A percentile compares a stretch with the other conserved stretches of the same genome.
Evolutionary conservation across 2,888 invertebrate species (phyloP).

Genomic region (Bombylius discolor): DNA sequence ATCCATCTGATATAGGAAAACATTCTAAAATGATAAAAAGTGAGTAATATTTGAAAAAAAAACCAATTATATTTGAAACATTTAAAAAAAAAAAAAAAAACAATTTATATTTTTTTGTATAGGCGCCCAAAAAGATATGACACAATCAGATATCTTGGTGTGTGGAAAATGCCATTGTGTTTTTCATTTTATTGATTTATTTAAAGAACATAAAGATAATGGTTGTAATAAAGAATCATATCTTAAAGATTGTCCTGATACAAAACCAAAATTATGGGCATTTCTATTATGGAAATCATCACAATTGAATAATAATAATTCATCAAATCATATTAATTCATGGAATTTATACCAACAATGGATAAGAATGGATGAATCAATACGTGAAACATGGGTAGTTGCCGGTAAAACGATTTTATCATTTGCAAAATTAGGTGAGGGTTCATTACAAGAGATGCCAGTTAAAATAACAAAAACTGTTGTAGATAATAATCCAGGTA

Average conservation of each 20-base stretch:
- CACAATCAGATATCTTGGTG: slow-evolving; percentile 61
- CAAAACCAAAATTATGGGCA: slow-evolving; percentile 74
- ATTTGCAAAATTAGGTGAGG: slow-evolving; percentile 47
- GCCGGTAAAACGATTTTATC: slow-evolving; percentile 66
- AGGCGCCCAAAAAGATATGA: slow-evolving; percentile 68
- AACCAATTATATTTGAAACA: neutral
- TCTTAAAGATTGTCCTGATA: slow-evolving; percentile 52
- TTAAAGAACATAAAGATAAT: slow-evolving; percentile 54
- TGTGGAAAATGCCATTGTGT: slow-evolving; percentile 74
- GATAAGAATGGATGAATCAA: slow-evolving; percentile 63
- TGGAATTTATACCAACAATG: slow-evolving; percentile 75
- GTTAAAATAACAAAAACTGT: slow-evolving; percentile 38
- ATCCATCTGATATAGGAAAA: slow-evolving; percentile 50
- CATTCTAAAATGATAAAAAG: slow-evolving; percentile 50
- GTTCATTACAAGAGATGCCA: slow-evolving; percentile 36
- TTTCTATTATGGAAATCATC: slow-evolving; percentile 68
- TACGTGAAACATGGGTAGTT: slow-evolving; percentile 65
- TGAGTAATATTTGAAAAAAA: slow-evolving; percentile 20
- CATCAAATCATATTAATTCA: slow-evolving; percentile 44
- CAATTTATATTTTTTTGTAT: slow-evolving; percentile 1
- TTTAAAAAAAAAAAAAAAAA: neutral
- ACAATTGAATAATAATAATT: slow-evolving; percentile 35
- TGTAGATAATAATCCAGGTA: slow-evolving; percentile 24
- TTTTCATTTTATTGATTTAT: slow-evolving; percentile 67
- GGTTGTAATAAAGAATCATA: slow-evolving; percentile 49